These are phyloP conservation scores for Erythrolamprus reginae DNA, from an alignment of 2,113 vertebrate species.

Conservation along the genomic window DNA sequence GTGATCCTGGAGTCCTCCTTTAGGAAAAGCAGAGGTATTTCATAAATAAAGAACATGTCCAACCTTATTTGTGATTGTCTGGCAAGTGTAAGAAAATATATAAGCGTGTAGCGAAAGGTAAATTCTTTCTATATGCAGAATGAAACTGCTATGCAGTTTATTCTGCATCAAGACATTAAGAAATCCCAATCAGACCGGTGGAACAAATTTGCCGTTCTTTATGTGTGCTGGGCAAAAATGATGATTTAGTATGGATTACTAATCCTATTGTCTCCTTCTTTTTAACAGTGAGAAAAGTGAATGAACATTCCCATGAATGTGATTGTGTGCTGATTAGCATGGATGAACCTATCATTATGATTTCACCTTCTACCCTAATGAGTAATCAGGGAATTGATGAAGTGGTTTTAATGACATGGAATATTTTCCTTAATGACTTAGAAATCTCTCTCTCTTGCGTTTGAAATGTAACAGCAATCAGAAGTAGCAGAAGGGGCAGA, in stretches of 20 bases:
- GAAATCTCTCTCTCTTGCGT: not conserved
- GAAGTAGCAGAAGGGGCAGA: not conserved
- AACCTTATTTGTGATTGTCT: not conserved
- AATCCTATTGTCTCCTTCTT: not conserved
- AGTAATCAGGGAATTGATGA: not conserved
- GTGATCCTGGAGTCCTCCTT: not conserved
- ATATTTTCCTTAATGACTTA: not conserved
- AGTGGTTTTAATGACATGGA: not conserved
- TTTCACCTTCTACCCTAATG: not conserved
- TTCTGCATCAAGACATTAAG: not conserved
- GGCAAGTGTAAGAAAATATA: not conserved
- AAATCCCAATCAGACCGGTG: not conserved
- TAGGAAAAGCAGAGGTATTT: not conserved
- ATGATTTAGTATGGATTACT: not conserved
- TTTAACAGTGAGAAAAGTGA: not conserved
- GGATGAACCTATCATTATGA: not conserved
- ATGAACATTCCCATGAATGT: not conserved
- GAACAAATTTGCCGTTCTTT: not conserved
- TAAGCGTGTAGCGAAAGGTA: not conserved
- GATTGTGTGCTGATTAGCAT: not conserved
- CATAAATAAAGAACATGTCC: not conserved
- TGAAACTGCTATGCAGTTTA: not conserved
- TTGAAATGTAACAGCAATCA: not conserved
- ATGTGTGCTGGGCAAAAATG: not conserved
- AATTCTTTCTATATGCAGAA: not conserved